Conservation (phyloP, 2,113 vertebrate species). For the Ursus arctos region DNA sequence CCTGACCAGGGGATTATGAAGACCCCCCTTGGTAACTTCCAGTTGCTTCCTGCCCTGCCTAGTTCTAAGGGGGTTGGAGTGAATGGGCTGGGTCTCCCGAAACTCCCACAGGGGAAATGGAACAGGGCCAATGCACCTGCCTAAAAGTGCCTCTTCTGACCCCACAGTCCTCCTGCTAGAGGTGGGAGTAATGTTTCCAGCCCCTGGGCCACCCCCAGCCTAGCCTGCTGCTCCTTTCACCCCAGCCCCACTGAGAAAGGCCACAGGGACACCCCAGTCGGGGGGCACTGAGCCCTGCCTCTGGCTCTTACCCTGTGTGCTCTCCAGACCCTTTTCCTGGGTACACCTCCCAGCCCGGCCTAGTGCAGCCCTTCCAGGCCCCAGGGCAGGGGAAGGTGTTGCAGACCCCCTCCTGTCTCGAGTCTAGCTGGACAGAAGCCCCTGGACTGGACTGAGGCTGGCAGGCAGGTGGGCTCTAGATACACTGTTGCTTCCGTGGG, state of each 20-base stretch:
- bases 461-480: background rate
- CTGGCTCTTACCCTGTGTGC: background rate
- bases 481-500: accelerated
- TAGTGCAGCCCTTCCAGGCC: too few species aligned
- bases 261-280: accelerated
- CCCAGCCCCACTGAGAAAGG: background rate
- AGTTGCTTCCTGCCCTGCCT: background rate
- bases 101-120: background rate
- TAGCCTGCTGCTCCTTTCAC: background rate
- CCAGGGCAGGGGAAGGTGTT: background rate
- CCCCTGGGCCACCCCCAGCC: too few species aligned
- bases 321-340: background rate
- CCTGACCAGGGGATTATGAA: too few species aligned
- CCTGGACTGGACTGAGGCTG: background rate
- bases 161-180: background rate
- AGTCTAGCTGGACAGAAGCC: background rate
- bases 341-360: too few species aligned
- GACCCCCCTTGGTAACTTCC: background rate
- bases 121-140: background rate
- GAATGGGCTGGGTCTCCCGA: background rate
- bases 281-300: background rate
- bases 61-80: background rate
- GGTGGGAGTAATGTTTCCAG: background rate
- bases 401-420: background rate
- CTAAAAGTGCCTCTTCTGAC: background rate